Evolutionary conservation across 2,113 vertebrate species (phyloP).

Genomic region (Antechinus stuartii): DNA sequence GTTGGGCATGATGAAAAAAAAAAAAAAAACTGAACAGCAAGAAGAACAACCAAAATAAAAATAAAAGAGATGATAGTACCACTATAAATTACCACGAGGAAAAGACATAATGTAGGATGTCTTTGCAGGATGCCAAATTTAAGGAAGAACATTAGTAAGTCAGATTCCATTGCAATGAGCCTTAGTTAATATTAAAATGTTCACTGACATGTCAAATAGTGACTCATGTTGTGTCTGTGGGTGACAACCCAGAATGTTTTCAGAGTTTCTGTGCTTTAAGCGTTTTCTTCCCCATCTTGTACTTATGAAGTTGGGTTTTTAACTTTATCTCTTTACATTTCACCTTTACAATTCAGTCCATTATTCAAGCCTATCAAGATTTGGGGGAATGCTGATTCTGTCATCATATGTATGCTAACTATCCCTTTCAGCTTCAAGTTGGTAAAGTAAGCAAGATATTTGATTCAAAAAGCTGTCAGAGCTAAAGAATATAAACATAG

Average conservation of each 20-base stretch:
- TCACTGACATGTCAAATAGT: background rate
- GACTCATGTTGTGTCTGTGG: background rate
- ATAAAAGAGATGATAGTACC: background rate
- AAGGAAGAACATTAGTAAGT: background rate
- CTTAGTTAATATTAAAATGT: background rate
- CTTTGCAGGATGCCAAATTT: background rate
- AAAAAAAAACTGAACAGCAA: background rate
- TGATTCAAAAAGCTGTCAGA: background rate
- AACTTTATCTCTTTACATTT: background rate
- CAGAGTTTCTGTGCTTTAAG: background rate
- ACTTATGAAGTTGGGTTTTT: background rate
- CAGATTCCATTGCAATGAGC: background rate
- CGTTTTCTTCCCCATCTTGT: background rate
- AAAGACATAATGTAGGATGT: background rate
- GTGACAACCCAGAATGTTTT: background rate
- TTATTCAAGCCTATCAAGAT: background rate
- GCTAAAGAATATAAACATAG: background rate
- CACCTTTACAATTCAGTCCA: background rate
- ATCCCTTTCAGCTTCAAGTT: background rate
- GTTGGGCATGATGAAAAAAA: background rate
- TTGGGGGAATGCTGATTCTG: background rate
- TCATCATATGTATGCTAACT: background rate
- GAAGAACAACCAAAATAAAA: background rate
- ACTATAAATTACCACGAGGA: background rate
- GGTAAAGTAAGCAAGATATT: background rate